These are phyloP conservation scores for Apostichopus leukothele DNA, from an alignment of 53 echinoderm and acorn worm species.

Conservation along the genomic window DNA sequence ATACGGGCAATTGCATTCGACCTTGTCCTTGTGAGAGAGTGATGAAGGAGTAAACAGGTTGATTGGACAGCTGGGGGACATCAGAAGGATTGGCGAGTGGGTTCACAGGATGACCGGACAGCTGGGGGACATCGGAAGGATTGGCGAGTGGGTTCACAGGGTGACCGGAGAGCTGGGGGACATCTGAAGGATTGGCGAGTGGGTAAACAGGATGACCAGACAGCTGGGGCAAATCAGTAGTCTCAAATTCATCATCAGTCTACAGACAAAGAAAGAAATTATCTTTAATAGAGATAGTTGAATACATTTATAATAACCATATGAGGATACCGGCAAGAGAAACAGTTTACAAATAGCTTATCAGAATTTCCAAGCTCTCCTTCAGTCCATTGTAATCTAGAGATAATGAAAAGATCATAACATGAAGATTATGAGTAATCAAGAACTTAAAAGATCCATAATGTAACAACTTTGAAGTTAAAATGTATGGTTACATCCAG, in stretches of 20 bases:
- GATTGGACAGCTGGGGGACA: not conserved
- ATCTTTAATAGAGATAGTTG: not conserved
- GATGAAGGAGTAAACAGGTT: too few relatives aligned
- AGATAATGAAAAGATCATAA: not conserved
- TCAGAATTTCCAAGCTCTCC: not conserved
- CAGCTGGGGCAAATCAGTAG: not conserved
- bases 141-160: not conserved
- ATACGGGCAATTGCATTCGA: too few relatives aligned
- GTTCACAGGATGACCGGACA: too few relatives aligned
- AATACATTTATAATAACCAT: too few relatives aligned
- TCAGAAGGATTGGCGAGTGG: not conserved
- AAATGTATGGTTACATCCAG: too few relatives aligned
- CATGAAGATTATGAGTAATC: too few relatives aligned
- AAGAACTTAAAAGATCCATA: too few relatives aligned
- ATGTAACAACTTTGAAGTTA: too few relatives aligned
- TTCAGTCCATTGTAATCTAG: not conserved
- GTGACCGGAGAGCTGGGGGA: not conserved
- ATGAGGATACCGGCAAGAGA: too few relatives aligned
- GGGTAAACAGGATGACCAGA: not conserved
- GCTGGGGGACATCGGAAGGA: not conserved
- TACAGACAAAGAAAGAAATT: not conserved
- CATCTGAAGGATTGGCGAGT: not conserved
- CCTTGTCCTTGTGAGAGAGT: too few relatives aligned
- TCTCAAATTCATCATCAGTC: not conserved
- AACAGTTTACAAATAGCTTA: not conserved